Base-by-base conservation (phyloP, 2,113 vertebrate genomes). In the Mohoua ochrocephala region DNA sequence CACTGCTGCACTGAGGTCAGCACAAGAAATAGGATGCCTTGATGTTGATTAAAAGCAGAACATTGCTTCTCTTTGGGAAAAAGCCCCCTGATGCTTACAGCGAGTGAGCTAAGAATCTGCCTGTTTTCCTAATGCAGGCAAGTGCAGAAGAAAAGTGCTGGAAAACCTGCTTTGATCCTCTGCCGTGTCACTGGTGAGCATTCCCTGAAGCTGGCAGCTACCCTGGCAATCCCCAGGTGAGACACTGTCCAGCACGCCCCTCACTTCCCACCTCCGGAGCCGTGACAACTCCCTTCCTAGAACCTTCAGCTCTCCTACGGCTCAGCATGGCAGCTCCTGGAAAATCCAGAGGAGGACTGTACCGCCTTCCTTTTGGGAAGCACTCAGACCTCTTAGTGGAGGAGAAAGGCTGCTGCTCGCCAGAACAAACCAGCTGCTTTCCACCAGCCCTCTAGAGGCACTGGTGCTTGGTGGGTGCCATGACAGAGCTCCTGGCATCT, bases 181-280 rank as follows among this genome's bases (percentile, higher is more conserved):
- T 79, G 69, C 77, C n/a, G 13, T 18, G 69, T 35, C 45, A 75
- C 37, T 10, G 27, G 21, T 18, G 44, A 83, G 47, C 1, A 1
- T 23, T 30, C 31, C 60, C 17, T 28, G 27, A 17, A 54, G 79
- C 23, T 1, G 4, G 76, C 41, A 92, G 39, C 37, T 13, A 3
- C 64, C 24, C 24, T 22, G n/a, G 54, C 30, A 42, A 27, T 9
- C 12, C 20, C 21, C 45, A 65, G 53, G 20, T 3, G 7, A 74
- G 45, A 28, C 10, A 4, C 8, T 63, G 77, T 19, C 52, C 39
- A 33, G 37, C 21, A 39, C 53, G 44, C 0, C 52, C 26, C 76
- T 75, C 44, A 5, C 23, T 24, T 57, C 57, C n/a, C 37, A n/a
- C 37, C 0, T 0, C 42, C 0, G 0, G 7, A 74, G 16, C 41